phyloP scores from a whole-genome alignment of 2,888 invertebrate species.

The Catonia carolina region DNA sequence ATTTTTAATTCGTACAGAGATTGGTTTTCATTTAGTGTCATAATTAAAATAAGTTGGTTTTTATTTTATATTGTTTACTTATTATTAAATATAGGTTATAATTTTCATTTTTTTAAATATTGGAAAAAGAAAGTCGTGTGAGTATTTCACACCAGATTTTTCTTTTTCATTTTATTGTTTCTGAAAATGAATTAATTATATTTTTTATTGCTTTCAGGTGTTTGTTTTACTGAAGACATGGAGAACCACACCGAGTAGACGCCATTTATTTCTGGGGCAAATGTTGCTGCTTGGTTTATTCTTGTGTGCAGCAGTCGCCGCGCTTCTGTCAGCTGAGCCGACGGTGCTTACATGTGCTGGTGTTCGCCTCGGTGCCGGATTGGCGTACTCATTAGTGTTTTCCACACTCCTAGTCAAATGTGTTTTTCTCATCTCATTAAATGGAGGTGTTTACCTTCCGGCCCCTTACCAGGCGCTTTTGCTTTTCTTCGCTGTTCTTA shows the following conservation, averaged over 20 bases:
- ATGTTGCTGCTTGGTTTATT: slow-evolving; percentile 78
- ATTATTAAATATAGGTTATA: no score
- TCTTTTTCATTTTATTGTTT: no score
- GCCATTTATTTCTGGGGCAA: slow-evolving; percentile 82
- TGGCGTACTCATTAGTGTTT: slow-evolving; percentile 76
- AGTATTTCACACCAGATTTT: no score
- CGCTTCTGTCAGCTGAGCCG: slow-evolving; percentile 69
- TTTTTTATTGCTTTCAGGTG: slow-evolving; percentile 35
- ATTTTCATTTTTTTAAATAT: no score
- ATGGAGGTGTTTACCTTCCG: slow-evolving; percentile 84
- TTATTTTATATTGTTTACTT: no score
- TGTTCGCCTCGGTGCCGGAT: slow-evolving; percentile 73
- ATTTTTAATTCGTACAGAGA: no score
- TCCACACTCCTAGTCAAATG: slow-evolving; percentile 89
- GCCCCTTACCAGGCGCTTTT: slow-evolving; percentile 85
- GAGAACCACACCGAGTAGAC: slow-evolving; percentile 71
- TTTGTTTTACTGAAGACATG: slow-evolving; percentile 83
- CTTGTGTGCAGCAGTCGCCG: slow-evolving; percentile 70
- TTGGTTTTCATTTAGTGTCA: no score
- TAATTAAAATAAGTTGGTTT: no score
- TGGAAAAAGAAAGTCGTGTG: no score
- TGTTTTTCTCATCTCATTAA: slow-evolving; percentile 85
- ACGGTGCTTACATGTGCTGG: slow-evolving; percentile 74
- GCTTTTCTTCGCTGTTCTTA: slow-evolving; percentile 82
- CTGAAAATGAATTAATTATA: no score